Conservation (phyloP, 1,140 invertebrate genomes). For the Leptestheria dahalacensis region DNA sequence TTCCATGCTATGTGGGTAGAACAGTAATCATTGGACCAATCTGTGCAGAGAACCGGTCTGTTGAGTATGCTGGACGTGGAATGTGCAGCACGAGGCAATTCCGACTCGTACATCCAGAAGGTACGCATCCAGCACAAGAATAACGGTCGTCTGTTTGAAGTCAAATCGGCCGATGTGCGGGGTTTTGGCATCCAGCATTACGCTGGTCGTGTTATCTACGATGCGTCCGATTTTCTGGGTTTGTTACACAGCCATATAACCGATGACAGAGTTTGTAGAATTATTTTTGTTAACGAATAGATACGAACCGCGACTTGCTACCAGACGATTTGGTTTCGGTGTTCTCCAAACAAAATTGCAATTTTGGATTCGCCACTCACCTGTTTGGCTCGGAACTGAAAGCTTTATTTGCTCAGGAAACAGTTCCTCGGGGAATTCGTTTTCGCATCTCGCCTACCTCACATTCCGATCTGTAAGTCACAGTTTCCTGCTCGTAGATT, state of each 20-base stretch:
- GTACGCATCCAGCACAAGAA: constrained; percentile 68
- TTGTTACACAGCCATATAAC: constrained; percentile 16
- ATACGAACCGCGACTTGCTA: constrained; percentile 80
- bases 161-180: constrained; percentile 32
- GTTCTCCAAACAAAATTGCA: constrained; percentile 82
- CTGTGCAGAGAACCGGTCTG: constrained; percentile 63
- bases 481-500: background rate
- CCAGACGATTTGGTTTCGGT: constrained; percentile 81
- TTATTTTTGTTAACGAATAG: constrained; percentile 27
- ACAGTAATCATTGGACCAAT: too few relatives aligned
- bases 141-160: constrained; percentile 51
- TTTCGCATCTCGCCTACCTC: constrained; percentile 84
- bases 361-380: constrained; percentile 88
- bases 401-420: constrained; percentile 63
- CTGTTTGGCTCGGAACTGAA: constrained; percentile 84
- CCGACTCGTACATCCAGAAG: constrained; percentile 75
- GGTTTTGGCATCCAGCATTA: constrained; percentile 84
- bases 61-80: constrained; percentile 86
- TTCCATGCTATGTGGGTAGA: background rate
- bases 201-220: constrained; percentile 73
- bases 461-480: constrained; percentile 57
- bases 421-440: constrained; percentile 46
- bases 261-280: too few relatives aligned
- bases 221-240: constrained; percentile 70
- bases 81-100: constrained; percentile 67